These are phyloP conservation scores for Epinephelus awoara DNA, from an alignment of 2,797 vertebrate species.

Conservation along the genomic window DNA sequence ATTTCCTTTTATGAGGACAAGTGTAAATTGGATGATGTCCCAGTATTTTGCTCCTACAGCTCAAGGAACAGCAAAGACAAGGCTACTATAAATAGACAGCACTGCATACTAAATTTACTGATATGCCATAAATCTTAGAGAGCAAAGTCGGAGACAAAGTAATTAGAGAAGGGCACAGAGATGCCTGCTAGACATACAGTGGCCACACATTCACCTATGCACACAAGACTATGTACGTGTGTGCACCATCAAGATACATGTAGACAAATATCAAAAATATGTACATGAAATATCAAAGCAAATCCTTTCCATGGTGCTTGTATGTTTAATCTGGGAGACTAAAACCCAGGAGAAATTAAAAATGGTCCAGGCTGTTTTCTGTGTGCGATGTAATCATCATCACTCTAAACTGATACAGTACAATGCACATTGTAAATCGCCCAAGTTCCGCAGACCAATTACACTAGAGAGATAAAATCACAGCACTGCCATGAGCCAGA, in stretches of 20 bases:
- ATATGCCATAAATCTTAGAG: conserved; percentile 82
- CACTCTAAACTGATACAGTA: conserved; percentile 59
- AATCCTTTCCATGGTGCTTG: conserved; percentile 32
- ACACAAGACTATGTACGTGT: conserved; percentile 11
- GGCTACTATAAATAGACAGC: conserved; percentile 77
- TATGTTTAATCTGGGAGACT: conserved; percentile 29
- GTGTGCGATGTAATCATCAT: conserved; percentile 72
- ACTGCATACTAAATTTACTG: conserved; percentile 64
- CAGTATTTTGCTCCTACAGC: conserved; percentile 16
- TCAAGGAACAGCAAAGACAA: conserved; percentile 61
- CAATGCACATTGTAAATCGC: conserved; percentile 69
- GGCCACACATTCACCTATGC: conserved; percentile 28
- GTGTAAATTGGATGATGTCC: conserved; percentile 50
- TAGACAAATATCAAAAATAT: conserved; percentile 21
- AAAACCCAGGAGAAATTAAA: conserved; percentile 62
- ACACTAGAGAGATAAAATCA: conserved; percentile 79
- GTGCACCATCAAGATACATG: background rate
- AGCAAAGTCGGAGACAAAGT: conserved; percentile 76
- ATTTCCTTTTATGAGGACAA: conserved; percentile 30
- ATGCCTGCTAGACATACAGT: conserved; percentile 55
- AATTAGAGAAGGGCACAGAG: conserved; percentile 78
- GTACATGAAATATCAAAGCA: conserved; percentile 37
- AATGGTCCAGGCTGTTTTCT: conserved; percentile 49
- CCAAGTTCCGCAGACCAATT: conserved; percentile 77
- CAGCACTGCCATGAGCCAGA: conserved; percentile 68